Evolutionary conservation across 2,113 vertebrate species (phyloP).

Genomic region (Ranitomeya variabilis): DNA sequence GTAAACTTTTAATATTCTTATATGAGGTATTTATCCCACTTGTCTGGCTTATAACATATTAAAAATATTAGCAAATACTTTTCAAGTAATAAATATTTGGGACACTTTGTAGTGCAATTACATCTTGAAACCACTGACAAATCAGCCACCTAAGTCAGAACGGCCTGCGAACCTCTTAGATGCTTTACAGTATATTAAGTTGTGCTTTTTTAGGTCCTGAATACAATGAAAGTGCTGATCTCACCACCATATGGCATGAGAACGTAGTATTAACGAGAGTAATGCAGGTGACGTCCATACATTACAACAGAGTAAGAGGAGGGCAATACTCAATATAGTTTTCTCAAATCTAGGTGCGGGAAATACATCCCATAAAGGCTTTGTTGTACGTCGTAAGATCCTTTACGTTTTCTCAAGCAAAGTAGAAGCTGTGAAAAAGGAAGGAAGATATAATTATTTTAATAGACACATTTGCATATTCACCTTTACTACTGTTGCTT

Average conservation of each 20-base stretch:
- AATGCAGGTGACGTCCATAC: neutral
- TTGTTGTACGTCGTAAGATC: slow-evolving; percentile 65
- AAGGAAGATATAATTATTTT: neutral
- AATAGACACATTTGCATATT: neutral
- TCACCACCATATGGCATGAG: neutral
- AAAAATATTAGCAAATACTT: neutral
- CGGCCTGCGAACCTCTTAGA: neutral
- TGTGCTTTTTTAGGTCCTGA: neutral
- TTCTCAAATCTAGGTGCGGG: slow-evolving; percentile 63
- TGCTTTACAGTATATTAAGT: neutral
- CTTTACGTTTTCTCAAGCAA: slow-evolving; percentile 60
- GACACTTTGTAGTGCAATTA: neutral
- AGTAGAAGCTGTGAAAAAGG: slow-evolving; percentile 55
- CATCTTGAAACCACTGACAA: neutral
- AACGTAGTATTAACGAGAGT: neutral
- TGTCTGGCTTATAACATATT: neutral
- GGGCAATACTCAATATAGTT: slow-evolving; percentile 54
- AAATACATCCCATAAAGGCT: slow-evolving; percentile 59
- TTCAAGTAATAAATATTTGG: neutral
- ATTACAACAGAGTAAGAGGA: neutral
- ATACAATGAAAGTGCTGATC: neutral
- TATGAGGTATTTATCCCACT: neutral
- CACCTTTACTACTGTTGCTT: too few species aligned
- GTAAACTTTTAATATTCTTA: neutral
- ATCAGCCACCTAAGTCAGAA: neutral